These are phyloP conservation scores for Mycetomoellerius zeteki DNA, from an alignment of 1,140 invertebrate genomes.

Conservation along the genomic window DNA sequence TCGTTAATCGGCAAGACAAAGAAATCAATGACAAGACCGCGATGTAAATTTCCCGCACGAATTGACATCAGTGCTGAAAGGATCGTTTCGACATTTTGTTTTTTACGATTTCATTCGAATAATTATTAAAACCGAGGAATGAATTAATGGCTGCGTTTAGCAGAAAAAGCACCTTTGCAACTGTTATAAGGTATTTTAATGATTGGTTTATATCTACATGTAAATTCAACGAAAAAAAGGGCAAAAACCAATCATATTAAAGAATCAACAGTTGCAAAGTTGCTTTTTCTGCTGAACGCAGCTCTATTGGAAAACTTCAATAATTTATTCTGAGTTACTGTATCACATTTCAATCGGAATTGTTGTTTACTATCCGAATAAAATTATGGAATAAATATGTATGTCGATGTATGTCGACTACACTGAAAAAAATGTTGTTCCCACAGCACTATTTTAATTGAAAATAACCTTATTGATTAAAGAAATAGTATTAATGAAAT, in stretches of 20 bases:
- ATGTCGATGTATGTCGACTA: not conserved
- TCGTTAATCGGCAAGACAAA: conserved; percentile 59
- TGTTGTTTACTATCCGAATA: not conserved
- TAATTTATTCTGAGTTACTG: not conserved
- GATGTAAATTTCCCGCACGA: not conserved
- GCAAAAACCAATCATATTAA: no score
- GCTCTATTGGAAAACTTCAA: not conserved
- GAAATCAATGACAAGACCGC: not conserved
- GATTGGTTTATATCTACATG: no score
- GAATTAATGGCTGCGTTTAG: no score
- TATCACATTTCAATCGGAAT: not conserved
- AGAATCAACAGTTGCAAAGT: no score
- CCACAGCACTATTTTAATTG: no score
- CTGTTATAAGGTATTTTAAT: no score
- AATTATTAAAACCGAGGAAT: no score
- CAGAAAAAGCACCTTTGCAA: no score
- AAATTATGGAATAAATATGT: not conserved
- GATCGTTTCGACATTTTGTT: not conserved
- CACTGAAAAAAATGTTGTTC: no score
- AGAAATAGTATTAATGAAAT: no score
- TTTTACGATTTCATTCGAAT: conserved; percentile 16
- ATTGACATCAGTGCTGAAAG: not conserved
- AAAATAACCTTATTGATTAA: no score
- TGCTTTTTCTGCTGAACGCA: not conserved
- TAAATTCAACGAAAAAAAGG: no score